Evolutionary conservation across 2,797 vertebrate species (phyloP), one percentile per base, ranked within the genome.

Genomic region (Sebastes baramenuke): DNA sequence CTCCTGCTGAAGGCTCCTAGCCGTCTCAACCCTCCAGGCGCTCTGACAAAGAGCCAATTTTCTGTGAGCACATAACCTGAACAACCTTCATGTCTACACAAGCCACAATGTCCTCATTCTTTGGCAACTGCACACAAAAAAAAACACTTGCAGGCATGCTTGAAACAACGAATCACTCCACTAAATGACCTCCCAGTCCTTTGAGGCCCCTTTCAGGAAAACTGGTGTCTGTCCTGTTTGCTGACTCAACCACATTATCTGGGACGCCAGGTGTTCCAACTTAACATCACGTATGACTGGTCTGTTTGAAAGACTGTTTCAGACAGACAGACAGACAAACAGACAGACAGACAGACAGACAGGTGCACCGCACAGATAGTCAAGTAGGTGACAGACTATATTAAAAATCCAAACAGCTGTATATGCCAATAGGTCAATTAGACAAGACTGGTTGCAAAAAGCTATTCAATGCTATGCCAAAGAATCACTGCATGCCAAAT

Each of bases 241-340:
- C 83, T 86, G 86, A 93, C 81, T 89, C 82, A 86, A 5, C 24
- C 24, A n/a, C 16, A 24, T 27, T 9, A 38, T 64, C 25, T 10
- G 77, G 10, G 32, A 22, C 55, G 7, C 81, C 87, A 91, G 88
- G 61, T 89, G 88, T 84, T 85, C 6, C 14, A 38, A 42, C 25
- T 62, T 18, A 25, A 36, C 42, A 34, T 75, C 49, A 68, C 13
- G 5, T n/a, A 67, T 75, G 38, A 73, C 64, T 67, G 7, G 68
- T 67, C 14, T 18, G 24, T 67, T 30, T 69, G 14, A 52, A 61
- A 67, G 18, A 24, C 16, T 22, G 36, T 52, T 79, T 58, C 73
- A 72, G 36, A 83, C 34, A 72, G 67, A 58, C 13, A 72, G 24
- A 70, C 58, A 59, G 58, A 67, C 83, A 87, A 59, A 62, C 34